Conservation (phyloP, 2,113 vertebrate genomes). For the Pterocles gutturalis region DNA sequence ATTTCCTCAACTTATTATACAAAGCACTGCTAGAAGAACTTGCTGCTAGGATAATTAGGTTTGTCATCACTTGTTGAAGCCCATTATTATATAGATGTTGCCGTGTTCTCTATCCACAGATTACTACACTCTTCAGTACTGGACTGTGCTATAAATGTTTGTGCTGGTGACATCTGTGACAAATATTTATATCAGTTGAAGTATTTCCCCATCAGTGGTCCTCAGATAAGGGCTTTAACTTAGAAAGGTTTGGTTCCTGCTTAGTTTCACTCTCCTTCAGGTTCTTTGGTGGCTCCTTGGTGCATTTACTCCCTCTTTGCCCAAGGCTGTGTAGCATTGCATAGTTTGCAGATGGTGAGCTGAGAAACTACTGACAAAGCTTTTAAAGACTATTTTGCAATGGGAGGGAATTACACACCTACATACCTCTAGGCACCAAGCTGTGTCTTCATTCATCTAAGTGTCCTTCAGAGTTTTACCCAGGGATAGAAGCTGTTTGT, state of each 20-base stretch:
- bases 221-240: neutral
- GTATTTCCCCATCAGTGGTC: neutral
- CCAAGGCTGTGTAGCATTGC: neutral
- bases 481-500: neutral
- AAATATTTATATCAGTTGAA: neutral
- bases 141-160: neutral
- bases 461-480: neutral
- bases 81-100: neutral
- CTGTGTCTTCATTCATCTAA: too few relatives aligned
- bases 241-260: neutral
- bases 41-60: neutral
- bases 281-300: neutral
- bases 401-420: neutral
- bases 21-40: neutral
- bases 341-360: neutral
- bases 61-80: neutral
- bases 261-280: neutral
- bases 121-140: neutral
- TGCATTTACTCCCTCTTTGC: neutral
- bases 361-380: neutral
- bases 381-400: neutral
- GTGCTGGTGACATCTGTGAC: neutral
- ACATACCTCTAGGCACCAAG: neutral
- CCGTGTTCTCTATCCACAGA: neutral
- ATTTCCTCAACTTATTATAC: neutral